These are phyloP conservation scores for Dilophus febrilis DNA, from an alignment of 2,888 invertebrate species.

Conservation along the genomic window DNA sequence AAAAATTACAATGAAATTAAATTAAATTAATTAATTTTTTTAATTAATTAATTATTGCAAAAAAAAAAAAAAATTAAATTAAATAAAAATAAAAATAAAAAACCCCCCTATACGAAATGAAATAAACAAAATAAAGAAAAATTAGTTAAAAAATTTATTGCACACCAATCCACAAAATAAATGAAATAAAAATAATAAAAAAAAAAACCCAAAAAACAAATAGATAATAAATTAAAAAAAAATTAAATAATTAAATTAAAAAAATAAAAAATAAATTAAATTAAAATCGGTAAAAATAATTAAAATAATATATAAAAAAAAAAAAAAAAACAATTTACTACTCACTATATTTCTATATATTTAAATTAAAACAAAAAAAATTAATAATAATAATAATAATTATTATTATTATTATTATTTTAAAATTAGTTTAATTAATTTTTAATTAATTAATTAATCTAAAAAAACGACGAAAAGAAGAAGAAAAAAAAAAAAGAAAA, in stretches of 20 bases:
- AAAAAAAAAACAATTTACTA: not conserved
- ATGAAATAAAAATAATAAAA: not conserved
- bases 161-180: not conserved
- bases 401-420: no score
- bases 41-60: not conserved
- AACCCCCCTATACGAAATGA: no score
- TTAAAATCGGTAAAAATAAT: not conserved
- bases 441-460: no score
- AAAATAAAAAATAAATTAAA: not conserved
- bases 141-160: no score
- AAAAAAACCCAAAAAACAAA: not conserved
- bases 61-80: not conserved
- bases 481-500: not conserved
- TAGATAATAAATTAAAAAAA: no score
- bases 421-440: no score
- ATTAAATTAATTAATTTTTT: constrained; percentile 1
- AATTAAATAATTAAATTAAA: not conserved
- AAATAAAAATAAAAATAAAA: not conserved
- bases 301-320: not conserved
- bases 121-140: no score
- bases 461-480: no score
- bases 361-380: no score
- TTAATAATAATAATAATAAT: no score
- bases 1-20: not conserved
- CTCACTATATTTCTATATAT: no score